A percentile compares a stretch with the other conserved stretches of the same genome.
Evolutionary conservation across 2,888 invertebrate genomes (phyloP).

Genomic region (Stegophylla sp.): DNA sequence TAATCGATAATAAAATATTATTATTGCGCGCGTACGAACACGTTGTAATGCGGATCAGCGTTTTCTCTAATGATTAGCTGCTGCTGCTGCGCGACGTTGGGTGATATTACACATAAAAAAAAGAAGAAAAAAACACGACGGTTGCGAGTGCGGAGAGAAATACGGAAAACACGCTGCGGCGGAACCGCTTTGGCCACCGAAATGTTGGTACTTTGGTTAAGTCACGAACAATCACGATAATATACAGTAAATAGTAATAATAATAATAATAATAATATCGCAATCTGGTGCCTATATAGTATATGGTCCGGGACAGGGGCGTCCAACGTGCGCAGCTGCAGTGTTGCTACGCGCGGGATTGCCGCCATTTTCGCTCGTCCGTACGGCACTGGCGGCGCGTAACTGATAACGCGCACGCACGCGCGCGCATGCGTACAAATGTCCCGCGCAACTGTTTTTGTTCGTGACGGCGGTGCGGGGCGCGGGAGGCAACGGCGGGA

Average conservation of each 20-base stretch:
- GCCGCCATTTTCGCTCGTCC: background rate
- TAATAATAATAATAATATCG: conserved; percentile 9
- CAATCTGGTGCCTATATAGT: background rate
- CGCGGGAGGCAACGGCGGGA: too few species aligned
- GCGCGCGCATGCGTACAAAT: background rate
- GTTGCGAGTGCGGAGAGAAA: too few species aligned
- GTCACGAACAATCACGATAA: background rate
- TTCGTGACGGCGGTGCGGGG: too few species aligned
- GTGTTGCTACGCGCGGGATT: background rate
- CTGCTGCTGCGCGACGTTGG: too few species aligned
- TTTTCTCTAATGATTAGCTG: too few species aligned
- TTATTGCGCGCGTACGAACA: background rate
- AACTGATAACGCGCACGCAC: too few species aligned
- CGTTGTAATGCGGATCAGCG: too few species aligned
- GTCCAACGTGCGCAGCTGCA: background rate
- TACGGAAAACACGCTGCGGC: background rate
- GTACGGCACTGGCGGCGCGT: background rate
- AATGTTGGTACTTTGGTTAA: conserved; percentile 25
- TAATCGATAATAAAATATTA: too few species aligned
- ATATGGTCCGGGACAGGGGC: background rate
- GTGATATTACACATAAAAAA: too few species aligned
- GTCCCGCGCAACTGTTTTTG: background rate
- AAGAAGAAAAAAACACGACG: too few species aligned
- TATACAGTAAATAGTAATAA: background rate
- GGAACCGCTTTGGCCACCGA: conserved; percentile 7